Evolutionary conservation across 2,888 invertebrate species (phyloP).

Genomic region (Serrognathus titanus): DNA sequence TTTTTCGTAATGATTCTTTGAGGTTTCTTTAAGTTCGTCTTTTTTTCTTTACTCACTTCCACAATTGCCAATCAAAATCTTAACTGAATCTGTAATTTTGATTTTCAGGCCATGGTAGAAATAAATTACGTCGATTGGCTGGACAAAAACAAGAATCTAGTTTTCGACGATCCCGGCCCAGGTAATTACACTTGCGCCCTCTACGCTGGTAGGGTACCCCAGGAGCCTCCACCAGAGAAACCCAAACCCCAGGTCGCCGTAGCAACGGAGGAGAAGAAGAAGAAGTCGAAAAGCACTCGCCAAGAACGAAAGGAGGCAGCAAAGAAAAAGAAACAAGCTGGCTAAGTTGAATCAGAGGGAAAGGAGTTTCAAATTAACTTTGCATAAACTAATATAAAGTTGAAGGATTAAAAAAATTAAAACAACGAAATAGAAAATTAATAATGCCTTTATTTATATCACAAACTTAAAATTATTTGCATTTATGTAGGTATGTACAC

Average conservation of each 20-base stretch:
- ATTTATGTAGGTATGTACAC: too few relatives aligned
- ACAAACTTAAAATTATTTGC: too few relatives aligned
- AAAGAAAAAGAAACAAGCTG: constrained; percentile 13
- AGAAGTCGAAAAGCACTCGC: constrained; percentile 17
- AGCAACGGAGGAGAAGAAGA: constrained; percentile 7
- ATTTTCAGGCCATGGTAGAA: constrained; percentile 36
- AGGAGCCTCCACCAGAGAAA: constrained; percentile 20
- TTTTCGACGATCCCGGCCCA: constrained; percentile 52
- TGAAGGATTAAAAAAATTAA: too few relatives aligned
- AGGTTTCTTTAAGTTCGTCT: too few relatives aligned
- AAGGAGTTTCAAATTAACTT: too few relatives aligned
- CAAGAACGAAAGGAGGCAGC: constrained; percentile 16
- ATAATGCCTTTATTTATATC: too few relatives aligned
- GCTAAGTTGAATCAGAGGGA: too few relatives aligned
- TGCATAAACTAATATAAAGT: too few relatives aligned
- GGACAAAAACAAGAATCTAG: constrained; percentile 39
- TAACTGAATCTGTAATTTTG: too few relatives aligned
- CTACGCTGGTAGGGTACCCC: constrained; percentile 41
- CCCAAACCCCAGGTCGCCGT: constrained; percentile 17
- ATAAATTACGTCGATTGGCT: constrained; percentile 49
- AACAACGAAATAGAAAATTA: too few relatives aligned
- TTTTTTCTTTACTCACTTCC: background rate
- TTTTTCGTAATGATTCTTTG: too few relatives aligned
- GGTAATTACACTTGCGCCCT: constrained; percentile 51
- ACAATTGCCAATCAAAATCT: background rate